A percentile compares a stretch with the other conserved stretches of the same genome.
phyloP scores from a whole-genome alignment of 1,140 invertebrate species.

The Hyposmocoma kahamanoa region DNA sequence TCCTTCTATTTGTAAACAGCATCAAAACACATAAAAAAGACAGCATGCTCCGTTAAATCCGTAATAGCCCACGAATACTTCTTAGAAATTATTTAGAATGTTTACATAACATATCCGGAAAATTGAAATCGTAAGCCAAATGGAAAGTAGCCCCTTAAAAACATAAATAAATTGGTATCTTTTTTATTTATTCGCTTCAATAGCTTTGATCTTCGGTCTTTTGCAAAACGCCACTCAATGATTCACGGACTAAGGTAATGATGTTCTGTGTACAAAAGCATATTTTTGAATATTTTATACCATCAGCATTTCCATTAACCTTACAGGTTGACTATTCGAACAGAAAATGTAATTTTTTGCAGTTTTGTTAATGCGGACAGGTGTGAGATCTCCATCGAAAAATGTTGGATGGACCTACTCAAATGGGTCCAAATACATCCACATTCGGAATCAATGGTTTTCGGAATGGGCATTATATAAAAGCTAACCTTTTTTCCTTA shows the following conservation, averaged over 20 bases:
- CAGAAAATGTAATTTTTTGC: no score
- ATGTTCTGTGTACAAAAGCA: conserved; percentile 25
- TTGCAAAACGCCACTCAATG: conserved; percentile 46
- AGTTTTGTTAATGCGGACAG: background rate
- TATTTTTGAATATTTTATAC: conserved; percentile 20
- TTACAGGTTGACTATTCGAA: no score
- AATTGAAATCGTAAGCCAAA: conserved; percentile 28
- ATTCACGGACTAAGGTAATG: conserved; percentile 46
- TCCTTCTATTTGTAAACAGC: conserved; percentile 11
- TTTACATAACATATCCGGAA: conserved; percentile 17
- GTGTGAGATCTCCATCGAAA: no score
- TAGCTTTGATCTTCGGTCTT: conserved; percentile 50
- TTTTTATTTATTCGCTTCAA: conserved; percentile 49
- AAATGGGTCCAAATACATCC: no score
- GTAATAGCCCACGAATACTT: background rate
- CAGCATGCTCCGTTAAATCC: background rate
- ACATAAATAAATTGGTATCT: conserved; percentile 39
- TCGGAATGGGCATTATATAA: no score
- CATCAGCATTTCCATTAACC: no score
- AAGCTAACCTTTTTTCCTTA: no score
- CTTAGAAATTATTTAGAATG: conserved; percentile 12
- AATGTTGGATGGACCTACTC: no score
- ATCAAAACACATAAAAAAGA: background rate
- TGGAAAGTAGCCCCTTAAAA: conserved; percentile 32
- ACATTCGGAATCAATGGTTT: no score